Percentiles rank a stretch among this genome's conserved stretches.
Conservation (phyloP, 37 sponge, comb jelly and placozoan genomes). For the Cliona cf. orientalis region DNA sequence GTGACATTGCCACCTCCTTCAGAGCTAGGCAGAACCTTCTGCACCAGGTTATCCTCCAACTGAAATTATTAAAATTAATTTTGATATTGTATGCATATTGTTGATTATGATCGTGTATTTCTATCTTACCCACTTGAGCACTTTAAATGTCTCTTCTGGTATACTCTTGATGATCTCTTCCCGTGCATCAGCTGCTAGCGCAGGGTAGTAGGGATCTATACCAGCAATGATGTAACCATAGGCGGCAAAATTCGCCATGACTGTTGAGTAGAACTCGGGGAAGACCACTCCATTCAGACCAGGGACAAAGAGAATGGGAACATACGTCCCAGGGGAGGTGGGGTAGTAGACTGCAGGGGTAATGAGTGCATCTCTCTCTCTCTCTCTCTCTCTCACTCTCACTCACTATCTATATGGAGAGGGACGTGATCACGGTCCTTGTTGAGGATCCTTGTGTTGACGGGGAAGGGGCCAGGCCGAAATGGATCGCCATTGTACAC, state of each 20-base stretch:
- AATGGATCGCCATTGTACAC: slow-evolving; percentile 31
- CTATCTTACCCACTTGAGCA: slow-evolving; percentile 49
- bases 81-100: background rate
- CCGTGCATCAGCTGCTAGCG: background rate
- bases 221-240: slow-evolving; percentile 53
- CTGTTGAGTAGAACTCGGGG: slow-evolving; percentile 46
- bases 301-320: slow-evolving; percentile 59
- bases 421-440: slow-evolving; percentile 7
- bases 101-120: background rate
- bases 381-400: background rate
- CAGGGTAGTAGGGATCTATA: slow-evolving; percentile 34
- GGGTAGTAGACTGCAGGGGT: slow-evolving; percentile 57
- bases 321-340: slow-evolving; percentile 37
- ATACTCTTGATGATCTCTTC: background rate
- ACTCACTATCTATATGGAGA: background rate
- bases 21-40: slow-evolving; percentile 16
- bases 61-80: background rate
- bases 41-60: slow-evolving; percentile 33
- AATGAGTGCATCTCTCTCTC: background rate
- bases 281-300: slow-evolving; percentile 46
- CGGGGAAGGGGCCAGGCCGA: slow-evolving; percentile 2
- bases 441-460: background rate
- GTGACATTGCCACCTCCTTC: slow-evolving; percentile 14
- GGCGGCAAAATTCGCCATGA: slow-evolving; percentile 33
- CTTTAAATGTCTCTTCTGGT: slow-evolving; percentile 4